Percentiles rank a stretch among this genome's conserved stretches.
Conservation (phyloP, 2,888 invertebrate genomes). For the Apoda limacodes region DNA sequence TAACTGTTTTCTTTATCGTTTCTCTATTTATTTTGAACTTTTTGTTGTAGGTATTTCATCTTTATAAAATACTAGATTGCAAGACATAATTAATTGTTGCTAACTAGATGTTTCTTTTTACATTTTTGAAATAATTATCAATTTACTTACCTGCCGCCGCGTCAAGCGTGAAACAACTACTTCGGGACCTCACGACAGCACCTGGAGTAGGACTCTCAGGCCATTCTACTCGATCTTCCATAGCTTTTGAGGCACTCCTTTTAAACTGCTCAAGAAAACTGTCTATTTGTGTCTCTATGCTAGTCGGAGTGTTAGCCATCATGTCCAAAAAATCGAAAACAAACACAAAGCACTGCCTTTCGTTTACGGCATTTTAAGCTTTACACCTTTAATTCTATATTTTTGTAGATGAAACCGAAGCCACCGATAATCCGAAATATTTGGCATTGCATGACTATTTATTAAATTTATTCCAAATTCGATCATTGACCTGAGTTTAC, state of each 20-base stretch:
- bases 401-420: slow-evolving; percentile 20
- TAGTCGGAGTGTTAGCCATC: slow-evolving; percentile 76
- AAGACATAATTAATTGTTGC: background rate
- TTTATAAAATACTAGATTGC: slow-evolving; percentile 2
- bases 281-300: slow-evolving; percentile 86
- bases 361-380: slow-evolving; percentile 37
- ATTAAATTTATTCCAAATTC: slow-evolving; percentile 35
- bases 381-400: slow-evolving; percentile 24
- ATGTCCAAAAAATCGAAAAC: slow-evolving; percentile 64
- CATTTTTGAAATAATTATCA: background rate
- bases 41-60: slow-evolving; percentile 2
- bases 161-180: slow-evolving; percentile 62
- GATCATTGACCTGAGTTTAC: slow-evolving; percentile 44
- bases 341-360: slow-evolving; percentile 49
- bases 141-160: slow-evolving; percentile 46
- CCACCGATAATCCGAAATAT: slow-evolving; percentile 23
- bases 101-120: background rate
- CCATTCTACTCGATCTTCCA: slow-evolving; percentile 73
- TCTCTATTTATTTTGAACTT: no score
- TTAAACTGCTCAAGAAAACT: slow-evolving; percentile 86
- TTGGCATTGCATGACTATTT: slow-evolving; percentile 31
- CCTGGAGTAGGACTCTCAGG: slow-evolving; percentile 56
- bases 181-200: slow-evolving; percentile 57
- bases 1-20: no score
- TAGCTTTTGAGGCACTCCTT: slow-evolving; percentile 81